A percentile compares a stretch with the other conserved stretches of the same genome.
Conservation (phyloP, 2,888 invertebrate species). For the Psococerastis gibbosa region DNA sequence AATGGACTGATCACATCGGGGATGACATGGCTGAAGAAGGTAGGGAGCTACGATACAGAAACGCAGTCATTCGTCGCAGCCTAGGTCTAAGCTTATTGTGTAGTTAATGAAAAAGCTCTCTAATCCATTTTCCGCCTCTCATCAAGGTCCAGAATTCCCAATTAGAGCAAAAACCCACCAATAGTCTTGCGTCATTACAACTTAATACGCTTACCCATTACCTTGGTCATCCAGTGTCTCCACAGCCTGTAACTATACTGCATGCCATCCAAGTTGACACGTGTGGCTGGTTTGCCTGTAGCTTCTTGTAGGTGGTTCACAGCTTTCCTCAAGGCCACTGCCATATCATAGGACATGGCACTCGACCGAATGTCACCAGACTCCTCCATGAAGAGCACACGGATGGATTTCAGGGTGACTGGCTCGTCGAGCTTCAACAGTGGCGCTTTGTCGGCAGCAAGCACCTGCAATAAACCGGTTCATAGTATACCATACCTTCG, state of each 20-base stretch:
- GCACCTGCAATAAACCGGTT: slow-evolving; percentile 14
- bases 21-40: too few relatives aligned
- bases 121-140: too few relatives aligned
- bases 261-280: slow-evolving; percentile 27
- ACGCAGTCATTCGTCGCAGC: too few relatives aligned
- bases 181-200: too few relatives aligned
- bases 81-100: too few relatives aligned
- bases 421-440: slow-evolving; percentile 36
- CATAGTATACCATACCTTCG: too few relatives aligned
- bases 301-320: slow-evolving; percentile 26
- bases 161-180: too few relatives aligned
- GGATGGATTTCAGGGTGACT: slow-evolving; percentile 45
- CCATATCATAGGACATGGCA: slow-evolving; percentile 45
- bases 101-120: too few relatives aligned
- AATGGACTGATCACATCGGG: too few relatives aligned
- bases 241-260: slow-evolving; percentile 44
- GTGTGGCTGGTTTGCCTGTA: slow-evolving; percentile 22
- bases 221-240: slow-evolving; percentile 56
- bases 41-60: too few relatives aligned
- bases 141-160: too few relatives aligned
- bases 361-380: slow-evolving; percentile 55
- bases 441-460: slow-evolving; percentile 33
- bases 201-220: too few relatives aligned
- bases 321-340: slow-evolving; percentile 36
- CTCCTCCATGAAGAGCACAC: slow-evolving; percentile 56